Evolutionary conservation across 2,113 vertebrate species (phyloP).

Genomic region (Natator depressus): DNA sequence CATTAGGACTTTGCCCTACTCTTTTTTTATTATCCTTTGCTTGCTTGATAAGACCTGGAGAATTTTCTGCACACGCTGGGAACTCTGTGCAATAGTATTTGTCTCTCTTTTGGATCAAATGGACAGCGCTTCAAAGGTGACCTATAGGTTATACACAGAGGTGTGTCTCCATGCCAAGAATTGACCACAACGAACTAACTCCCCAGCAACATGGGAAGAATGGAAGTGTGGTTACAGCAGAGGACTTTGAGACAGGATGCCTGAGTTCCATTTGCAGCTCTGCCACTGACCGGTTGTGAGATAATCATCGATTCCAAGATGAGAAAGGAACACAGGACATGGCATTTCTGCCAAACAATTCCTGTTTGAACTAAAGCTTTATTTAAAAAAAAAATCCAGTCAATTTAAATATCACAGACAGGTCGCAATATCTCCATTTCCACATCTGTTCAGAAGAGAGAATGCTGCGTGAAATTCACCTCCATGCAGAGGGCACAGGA

Average conservation of each 20-base stretch:
- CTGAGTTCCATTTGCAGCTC: not conserved
- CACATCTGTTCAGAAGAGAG: not conserved
- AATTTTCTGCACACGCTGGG: not conserved
- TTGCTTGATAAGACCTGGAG: constrained; percentile 25
- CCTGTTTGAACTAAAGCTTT: not conserved
- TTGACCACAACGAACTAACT: not conserved
- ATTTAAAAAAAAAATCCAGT: not conserved
- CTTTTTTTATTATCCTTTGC: constrained; percentile 21
- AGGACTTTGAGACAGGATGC: not conserved
- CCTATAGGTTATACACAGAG: constrained; percentile 23
- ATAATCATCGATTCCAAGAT: not conserved
- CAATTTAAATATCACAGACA: not conserved
- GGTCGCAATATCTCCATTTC: not conserved
- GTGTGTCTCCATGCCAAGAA: constrained; percentile 59
- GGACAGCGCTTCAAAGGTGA: not conserved
- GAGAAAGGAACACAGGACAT: not conserved
- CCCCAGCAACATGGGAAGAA: not conserved
- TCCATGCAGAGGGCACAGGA: not conserved
- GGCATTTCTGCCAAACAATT: not conserved
- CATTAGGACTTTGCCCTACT: constrained; percentile 50
- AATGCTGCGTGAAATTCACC: not conserved
- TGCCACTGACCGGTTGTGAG: not conserved
- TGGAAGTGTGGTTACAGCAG: not conserved
- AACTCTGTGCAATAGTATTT: not conserved
- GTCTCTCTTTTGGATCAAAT: not conserved